These are phyloP conservation scores for Xestia xanthographa DNA, from an alignment of 2,888 invertebrate genomes.

Conservation along the genomic window DNA sequence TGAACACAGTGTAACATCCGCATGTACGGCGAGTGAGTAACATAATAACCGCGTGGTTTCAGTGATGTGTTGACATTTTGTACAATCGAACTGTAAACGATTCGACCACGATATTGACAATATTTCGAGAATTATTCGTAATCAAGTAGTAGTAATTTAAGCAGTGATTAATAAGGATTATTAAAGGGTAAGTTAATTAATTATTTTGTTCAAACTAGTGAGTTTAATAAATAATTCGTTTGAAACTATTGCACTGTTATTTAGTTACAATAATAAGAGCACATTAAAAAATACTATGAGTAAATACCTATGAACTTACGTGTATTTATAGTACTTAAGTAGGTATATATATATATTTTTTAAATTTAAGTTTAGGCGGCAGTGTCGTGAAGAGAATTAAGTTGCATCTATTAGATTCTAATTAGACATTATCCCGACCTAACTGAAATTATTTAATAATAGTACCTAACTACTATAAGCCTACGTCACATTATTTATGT, in stretches of 20 bases:
- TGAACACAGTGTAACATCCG: constrained; percentile 45
- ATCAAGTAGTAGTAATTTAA: constrained; percentile 20
- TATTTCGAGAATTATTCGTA: constrained; percentile 35
- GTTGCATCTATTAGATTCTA: not conserved
- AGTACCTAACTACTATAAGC: not conserved
- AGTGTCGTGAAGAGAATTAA: not conserved
- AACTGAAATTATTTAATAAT: not conserved
- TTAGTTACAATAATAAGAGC: not conserved
- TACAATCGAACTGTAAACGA: constrained; percentile 65
- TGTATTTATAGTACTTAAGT: no score
- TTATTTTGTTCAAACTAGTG: not conserved
- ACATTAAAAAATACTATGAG: not conserved
- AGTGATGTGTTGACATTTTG: constrained; percentile 82
- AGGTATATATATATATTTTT: not conserved
- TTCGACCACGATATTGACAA: constrained; percentile 56
- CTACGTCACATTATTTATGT: constrained; percentile 10
- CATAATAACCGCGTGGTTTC: constrained; percentile 65
- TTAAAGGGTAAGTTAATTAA: constrained; percentile 52
- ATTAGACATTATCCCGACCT: not conserved
- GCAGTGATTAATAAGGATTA: constrained; percentile 41
- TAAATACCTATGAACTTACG: not conserved
- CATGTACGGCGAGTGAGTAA: constrained; percentile 39
- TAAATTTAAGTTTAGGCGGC: not conserved
- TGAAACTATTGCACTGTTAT: not conserved
- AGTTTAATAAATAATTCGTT: not conserved